A percentile compares a stretch with the other conserved stretches of the same genome.
Evolutionary conservation across 2,113 vertebrate species (phyloP).

Genomic region (Lophius piscatorius): DNA sequence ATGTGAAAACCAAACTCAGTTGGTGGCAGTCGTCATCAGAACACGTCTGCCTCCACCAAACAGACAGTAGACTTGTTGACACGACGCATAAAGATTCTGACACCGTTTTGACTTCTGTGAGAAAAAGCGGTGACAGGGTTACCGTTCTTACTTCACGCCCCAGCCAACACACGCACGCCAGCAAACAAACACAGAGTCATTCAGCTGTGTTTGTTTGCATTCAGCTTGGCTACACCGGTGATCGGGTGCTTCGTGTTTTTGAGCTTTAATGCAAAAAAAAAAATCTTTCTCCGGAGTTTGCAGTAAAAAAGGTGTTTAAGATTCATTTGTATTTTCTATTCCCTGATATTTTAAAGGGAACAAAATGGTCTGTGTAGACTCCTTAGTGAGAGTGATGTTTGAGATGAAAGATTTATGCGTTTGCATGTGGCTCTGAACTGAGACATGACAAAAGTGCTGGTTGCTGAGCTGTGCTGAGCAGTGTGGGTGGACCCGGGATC

Average conservation of each 20-base stretch:
- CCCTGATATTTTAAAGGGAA: constrained; percentile 61
- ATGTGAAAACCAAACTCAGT: constrained; percentile 33
- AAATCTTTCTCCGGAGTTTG: constrained; percentile 38
- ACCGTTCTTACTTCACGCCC: constrained; percentile 27
- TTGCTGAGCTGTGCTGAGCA: constrained; percentile 64
- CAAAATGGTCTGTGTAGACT: constrained; percentile 65
- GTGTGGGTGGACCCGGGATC: constrained; percentile 75
- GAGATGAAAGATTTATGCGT: constrained; percentile 76
- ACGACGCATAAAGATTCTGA: constrained; percentile 57
- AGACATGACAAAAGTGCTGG: constrained; percentile 74
- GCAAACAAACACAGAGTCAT: constrained; percentile 31
- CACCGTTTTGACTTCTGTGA: constrained; percentile 60
- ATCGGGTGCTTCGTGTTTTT: constrained; percentile 40
- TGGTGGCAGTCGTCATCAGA: constrained; percentile 45
- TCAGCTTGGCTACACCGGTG: constrained; percentile 44
- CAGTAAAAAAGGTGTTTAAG: constrained; percentile 48
- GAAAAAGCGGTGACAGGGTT: constrained; percentile 46
- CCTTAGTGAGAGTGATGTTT: constrained; percentile 52
- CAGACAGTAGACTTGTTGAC: constrained; percentile 57
- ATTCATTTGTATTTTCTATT: constrained; percentile 44
- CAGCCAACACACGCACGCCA: constrained; percentile 21
- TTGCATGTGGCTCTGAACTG: constrained; percentile 75
- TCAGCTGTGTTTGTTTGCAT: constrained; percentile 3
- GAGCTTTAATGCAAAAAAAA: constrained; percentile 67
- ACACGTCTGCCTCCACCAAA: constrained; percentile 52